Base-by-base conservation (phyloP, 2,797 vertebrate species). In the Clamator glandarius region DNA sequence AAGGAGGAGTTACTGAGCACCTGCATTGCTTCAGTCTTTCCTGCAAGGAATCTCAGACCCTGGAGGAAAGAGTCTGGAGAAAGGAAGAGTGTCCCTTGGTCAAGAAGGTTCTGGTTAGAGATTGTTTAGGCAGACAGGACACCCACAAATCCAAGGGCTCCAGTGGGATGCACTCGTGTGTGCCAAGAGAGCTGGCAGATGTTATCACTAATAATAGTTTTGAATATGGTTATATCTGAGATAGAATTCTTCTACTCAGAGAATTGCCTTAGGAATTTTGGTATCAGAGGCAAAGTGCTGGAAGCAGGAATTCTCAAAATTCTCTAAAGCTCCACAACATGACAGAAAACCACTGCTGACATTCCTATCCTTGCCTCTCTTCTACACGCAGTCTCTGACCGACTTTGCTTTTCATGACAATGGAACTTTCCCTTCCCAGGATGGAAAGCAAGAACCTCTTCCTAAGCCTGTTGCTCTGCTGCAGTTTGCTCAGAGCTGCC, bases 391-490 rank as follows among this genome's bases (percentile, higher is more conserved):
- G 59, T 67, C 84, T 93, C 59, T 72, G 69, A 59, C 26, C 2
- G 1, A 5, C 58, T 80, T 50, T 29, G 44, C 41, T 50, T 87
- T 73, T 75, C 69, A 26, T 59, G 41, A 75, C 59, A 57, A 48
- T 86, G 68, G 63, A 29, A 59, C 75, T 93, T 82, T 77, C 86
- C 55, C 63, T 88, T 25, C 59, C 15, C 67, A 59, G 31, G 11
- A 98, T 97, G 97, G 95, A 96, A 83, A 91, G 84, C 33, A 92
- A 82, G 70, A 97, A 64, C 36, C 61, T 98, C n/a, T 84, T 97
- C 78, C 92, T 98, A 58, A 96, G 90, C 80, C 84, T 96, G 14
- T 51, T 98, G 70, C 93, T 98, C 66, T 97, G 95, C 95, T 96
- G 58, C 89, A 90, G 95, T 29, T 93, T 96, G 66, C 73, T 97